Conservation (phyloP, 2,113 vertebrate genomes). For the Herpetotheres cachinnans region DNA sequence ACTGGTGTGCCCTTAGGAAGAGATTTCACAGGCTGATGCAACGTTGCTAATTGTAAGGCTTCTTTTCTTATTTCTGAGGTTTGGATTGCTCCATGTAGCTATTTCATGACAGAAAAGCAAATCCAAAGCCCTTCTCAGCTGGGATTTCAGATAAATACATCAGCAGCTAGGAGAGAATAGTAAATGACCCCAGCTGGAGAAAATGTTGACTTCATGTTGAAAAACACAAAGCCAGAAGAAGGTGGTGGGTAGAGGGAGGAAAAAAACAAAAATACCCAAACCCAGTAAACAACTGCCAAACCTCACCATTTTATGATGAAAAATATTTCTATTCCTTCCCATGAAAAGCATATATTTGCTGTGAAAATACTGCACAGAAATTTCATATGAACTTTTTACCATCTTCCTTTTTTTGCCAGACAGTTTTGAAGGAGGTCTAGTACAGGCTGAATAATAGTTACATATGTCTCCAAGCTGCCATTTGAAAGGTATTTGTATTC, state of each 20-base stretch:
- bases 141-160: background rate
- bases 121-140: background rate
- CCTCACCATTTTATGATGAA: background rate
- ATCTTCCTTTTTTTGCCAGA: background rate
- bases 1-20: background rate
- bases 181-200: background rate
- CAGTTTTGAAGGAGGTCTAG: background rate
- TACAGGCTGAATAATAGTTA: background rate
- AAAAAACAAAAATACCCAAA: background rate
- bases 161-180: background rate
- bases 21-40: background rate
- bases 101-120: background rate
- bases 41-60: background rate
- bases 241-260: background rate
- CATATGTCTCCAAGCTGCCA: background rate
- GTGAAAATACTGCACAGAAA: background rate
- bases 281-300: background rate
- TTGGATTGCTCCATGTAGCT: background rate
- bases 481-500: background rate
- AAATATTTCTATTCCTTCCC: background rate
- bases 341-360: background rate
- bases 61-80: background rate
- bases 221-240: background rate
- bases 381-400: background rate
- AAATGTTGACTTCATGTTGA: background rate